Percentiles rank a stretch among this genome's conserved stretches.
These are phyloP conservation scores for Oreochromis mossambicus DNA, from an alignment of 2,797 vertebrate genomes.

Conservation along the genomic window DNA sequence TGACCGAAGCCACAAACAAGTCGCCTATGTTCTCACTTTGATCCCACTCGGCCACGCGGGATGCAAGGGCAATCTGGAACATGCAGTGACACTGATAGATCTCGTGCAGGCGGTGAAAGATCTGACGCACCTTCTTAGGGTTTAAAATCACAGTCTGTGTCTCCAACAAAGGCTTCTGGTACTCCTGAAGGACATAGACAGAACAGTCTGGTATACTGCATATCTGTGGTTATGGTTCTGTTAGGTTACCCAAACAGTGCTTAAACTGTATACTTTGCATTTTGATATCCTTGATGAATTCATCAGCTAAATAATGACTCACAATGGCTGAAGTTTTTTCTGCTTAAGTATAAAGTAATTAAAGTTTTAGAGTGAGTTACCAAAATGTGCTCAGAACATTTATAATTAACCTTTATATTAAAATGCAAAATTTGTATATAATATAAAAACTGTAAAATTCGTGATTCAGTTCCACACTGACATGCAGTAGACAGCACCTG, in stretches of 20 bases:
- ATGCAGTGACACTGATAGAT: constrained; percentile 91
- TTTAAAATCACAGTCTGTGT: constrained; percentile 82
- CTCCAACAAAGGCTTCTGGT: constrained; percentile 84
- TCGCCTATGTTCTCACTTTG: constrained; percentile 85
- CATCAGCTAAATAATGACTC: not conserved
- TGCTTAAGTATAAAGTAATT: not conserved
- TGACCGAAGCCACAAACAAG: constrained; percentile 90
- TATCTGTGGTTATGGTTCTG: not conserved
- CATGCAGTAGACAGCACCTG: not conserved
- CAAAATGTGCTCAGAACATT: not conserved
- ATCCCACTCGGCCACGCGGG: constrained; percentile 87
- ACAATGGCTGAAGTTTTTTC: not conserved
- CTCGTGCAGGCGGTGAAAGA: constrained; percentile 85
- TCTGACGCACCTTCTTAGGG: constrained; percentile 79
- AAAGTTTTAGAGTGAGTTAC: not conserved
- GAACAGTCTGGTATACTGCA: not conserved
- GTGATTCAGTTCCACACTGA: not conserved
- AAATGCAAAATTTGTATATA: not conserved
- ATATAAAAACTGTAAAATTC: not conserved
- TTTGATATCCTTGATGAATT: not conserved
- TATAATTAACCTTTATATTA: not conserved
- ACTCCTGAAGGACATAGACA: constrained; percentile 71
- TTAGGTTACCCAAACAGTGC: not conserved
- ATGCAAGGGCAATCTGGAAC: constrained; percentile 89
- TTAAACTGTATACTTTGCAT: not conserved